A percentile compares a stretch with the other conserved stretches of the same genome.
These are phyloP conservation scores for Chromoteleia sp. DNA, from an alignment of 2,888 invertebrate species.

Conservation along the genomic window DNA sequence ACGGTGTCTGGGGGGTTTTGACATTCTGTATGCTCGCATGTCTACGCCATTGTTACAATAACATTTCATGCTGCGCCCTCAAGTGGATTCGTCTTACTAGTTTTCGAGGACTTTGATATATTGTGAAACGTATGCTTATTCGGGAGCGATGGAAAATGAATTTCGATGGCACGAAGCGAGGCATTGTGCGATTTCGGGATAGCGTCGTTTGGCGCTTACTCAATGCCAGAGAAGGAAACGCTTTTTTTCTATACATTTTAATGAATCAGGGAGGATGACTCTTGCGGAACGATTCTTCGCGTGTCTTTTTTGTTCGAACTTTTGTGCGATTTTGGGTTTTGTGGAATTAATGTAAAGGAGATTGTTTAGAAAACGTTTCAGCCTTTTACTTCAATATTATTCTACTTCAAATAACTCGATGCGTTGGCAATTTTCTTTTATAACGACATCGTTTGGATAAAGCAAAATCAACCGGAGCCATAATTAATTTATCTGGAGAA, in stretches of 20 bases:
- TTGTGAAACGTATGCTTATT: slow-evolving; percentile 37
- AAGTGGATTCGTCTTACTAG: slow-evolving; percentile 61
- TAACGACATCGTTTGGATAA: too few species aligned
- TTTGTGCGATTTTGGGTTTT: neutral
- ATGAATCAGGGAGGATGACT: slow-evolving; percentile 10
- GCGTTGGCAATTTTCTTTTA: too few species aligned
- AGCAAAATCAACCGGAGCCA: too few species aligned
- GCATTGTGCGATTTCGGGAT: slow-evolving; percentile 31
- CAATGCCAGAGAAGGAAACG: neutral
- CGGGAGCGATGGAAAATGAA: slow-evolving; percentile 49
- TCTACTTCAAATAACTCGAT: too few species aligned
- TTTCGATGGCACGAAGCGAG: slow-evolving; percentile 41
- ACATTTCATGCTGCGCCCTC: slow-evolving; percentile 39
- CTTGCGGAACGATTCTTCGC: neutral
- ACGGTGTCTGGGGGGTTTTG: slow-evolving; percentile 41
- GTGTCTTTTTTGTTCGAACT: slow-evolving; percentile 1
- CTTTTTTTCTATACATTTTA: slow-evolving; percentile 15
- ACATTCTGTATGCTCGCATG: slow-evolving; percentile 47
- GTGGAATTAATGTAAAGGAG: neutral
- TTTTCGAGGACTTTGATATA: slow-evolving; percentile 47
- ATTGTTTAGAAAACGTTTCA: neutral
- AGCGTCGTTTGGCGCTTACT: slow-evolving; percentile 12
- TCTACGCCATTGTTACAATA: slow-evolving; percentile 59
- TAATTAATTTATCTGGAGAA: too few species aligned
- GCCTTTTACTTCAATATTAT: too few species aligned